phyloP scores from a whole-genome alignment of 1,140 invertebrate genomes.

The Bombus sylvicola region DNA sequence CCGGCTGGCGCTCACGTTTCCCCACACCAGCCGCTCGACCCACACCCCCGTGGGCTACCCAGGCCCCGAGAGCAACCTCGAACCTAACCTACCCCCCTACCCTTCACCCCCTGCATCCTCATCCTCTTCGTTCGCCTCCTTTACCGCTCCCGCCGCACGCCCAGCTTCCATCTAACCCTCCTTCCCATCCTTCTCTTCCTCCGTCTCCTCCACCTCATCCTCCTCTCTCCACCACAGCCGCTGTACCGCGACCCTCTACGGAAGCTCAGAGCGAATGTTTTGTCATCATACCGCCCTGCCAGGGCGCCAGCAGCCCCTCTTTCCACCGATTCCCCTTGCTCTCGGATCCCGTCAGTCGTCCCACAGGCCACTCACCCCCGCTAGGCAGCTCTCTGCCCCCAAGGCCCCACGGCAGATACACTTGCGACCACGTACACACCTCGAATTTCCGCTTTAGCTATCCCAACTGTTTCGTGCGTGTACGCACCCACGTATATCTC shows the following conservation, averaged over 20 bases:
- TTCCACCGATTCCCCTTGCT: slow-evolving; percentile 34
- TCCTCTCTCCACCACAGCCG: not conserved
- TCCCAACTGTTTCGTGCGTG: slow-evolving; percentile 66
- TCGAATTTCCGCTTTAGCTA: slow-evolving; percentile 77
- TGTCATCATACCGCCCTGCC: slow-evolving; percentile 75
- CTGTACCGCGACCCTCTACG: slow-evolving; percentile 63
- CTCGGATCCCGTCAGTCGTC: slow-evolving; percentile 15
- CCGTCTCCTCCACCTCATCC: slow-evolving; percentile 3
- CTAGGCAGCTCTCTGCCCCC: slow-evolving; percentile 45
- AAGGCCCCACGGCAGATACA: slow-evolving; percentile 74
- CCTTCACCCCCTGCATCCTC: slow-evolving; percentile 23
- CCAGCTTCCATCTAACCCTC: slow-evolving; percentile 48
- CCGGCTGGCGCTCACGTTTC: slow-evolving; percentile 71
- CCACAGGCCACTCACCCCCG: slow-evolving; percentile 30
- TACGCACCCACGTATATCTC: slow-evolving; percentile 44
- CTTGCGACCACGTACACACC: slow-evolving; percentile 77
- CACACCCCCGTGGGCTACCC: slow-evolving; percentile 59
- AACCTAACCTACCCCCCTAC: slow-evolving; percentile 63
- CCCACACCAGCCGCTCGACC: slow-evolving; percentile 60
- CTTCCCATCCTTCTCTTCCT: slow-evolving; percentile 9
- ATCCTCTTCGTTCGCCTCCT: slow-evolving; percentile 38
- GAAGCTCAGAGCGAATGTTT: slow-evolving; percentile 77
- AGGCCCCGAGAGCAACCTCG: slow-evolving; percentile 61
- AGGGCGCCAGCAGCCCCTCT: slow-evolving; percentile 56
- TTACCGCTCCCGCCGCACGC: slow-evolving; percentile 42